A percentile compares a stretch with the other conserved stretches of the same genome.
These are phyloP conservation scores for Cynaeus angustus DNA, from an alignment of 2,888 invertebrate genomes.

Conservation along the genomic window DNA sequence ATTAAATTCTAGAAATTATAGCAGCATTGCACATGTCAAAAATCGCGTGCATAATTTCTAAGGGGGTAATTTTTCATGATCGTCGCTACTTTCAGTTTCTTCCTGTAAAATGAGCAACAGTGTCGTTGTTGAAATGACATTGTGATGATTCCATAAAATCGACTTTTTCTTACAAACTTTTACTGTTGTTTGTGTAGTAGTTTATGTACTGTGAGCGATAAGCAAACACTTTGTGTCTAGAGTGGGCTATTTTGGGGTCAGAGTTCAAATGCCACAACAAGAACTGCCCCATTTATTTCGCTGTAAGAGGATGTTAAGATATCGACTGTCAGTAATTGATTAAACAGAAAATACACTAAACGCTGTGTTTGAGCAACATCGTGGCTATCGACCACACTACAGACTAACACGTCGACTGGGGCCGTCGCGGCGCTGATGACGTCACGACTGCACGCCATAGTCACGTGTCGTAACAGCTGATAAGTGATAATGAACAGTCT, in stretches of 20 bases:
- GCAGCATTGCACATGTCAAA: background rate
- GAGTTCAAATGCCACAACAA: conserved; percentile 21
- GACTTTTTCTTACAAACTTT: too few relatives aligned
- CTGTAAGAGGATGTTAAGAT: conserved; percentile 9
- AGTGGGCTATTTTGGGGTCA: conserved; percentile 23
- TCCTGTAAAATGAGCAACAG: too few relatives aligned
- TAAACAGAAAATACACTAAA: conserved; percentile 37
- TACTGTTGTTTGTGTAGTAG: too few relatives aligned
- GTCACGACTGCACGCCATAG: conserved; percentile 55
- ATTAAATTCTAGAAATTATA: background rate
- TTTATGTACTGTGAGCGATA: too few relatives aligned
- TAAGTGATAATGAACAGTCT: conserved; percentile 53
- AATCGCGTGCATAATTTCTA: background rate
- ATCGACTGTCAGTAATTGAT: conserved; percentile 36
- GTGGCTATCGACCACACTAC: conserved; percentile 54
- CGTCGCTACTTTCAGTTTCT: background rate
- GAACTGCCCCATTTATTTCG: conserved; percentile 15
- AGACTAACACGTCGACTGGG: conserved; percentile 53
- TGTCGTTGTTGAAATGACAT: too few relatives aligned
- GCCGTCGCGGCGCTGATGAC: conserved; percentile 58
- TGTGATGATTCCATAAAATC: too few relatives aligned
- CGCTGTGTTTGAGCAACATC: conserved; percentile 43
- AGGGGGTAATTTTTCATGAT: background rate
- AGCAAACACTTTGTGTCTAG: background rate
- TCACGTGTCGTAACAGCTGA: conserved; percentile 57